Percentiles rank a stretch among this genome's conserved stretches.
phyloP scores from a whole-genome alignment of 2,113 vertebrate species.

The Leptocoma aspasia region DNA sequence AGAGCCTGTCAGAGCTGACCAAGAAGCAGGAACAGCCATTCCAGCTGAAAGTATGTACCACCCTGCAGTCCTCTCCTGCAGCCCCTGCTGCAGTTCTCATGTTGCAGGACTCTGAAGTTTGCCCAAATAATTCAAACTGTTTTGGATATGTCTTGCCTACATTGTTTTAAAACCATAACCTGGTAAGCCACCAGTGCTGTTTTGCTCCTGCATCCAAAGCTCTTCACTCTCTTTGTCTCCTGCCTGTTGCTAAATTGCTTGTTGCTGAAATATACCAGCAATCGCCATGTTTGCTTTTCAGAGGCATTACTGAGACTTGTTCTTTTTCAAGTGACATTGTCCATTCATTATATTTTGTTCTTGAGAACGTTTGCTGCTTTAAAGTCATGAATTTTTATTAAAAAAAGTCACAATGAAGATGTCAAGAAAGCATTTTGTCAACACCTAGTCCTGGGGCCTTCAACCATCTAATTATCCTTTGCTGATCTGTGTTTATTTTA shows the following conservation, averaged over 20 bases:
- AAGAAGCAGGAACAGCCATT: slow-evolving; percentile 84
- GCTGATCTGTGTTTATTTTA: not conserved
- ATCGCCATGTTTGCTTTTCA: not conserved
- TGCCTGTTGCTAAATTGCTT: not conserved
- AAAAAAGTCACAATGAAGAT: not conserved
- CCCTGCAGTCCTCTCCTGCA: not conserved
- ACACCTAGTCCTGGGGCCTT: not conserved
- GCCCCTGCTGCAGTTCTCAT: not conserved
- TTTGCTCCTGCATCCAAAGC: not conserved
- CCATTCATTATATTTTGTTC: not conserved
- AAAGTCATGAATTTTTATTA: not conserved
- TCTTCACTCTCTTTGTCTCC: not conserved
- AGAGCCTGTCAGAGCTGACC: slow-evolving; percentile 69
- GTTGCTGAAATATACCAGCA: not conserved
- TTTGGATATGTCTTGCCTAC: not conserved
- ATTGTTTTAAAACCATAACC: not conserved
- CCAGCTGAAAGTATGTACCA: slow-evolving; percentile 87
- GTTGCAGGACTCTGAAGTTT: not conserved
- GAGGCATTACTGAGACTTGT: not conserved
- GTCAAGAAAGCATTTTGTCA: not conserved
- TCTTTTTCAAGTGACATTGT: not conserved
- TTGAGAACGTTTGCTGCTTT: not conserved
- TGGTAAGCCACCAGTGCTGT: not conserved
- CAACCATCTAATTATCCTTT: not conserved
- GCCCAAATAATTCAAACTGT: not conserved